Evolutionary conservation across 2,113 vertebrate species (phyloP).

Genomic region (Limnothrissa miodon): DNA sequence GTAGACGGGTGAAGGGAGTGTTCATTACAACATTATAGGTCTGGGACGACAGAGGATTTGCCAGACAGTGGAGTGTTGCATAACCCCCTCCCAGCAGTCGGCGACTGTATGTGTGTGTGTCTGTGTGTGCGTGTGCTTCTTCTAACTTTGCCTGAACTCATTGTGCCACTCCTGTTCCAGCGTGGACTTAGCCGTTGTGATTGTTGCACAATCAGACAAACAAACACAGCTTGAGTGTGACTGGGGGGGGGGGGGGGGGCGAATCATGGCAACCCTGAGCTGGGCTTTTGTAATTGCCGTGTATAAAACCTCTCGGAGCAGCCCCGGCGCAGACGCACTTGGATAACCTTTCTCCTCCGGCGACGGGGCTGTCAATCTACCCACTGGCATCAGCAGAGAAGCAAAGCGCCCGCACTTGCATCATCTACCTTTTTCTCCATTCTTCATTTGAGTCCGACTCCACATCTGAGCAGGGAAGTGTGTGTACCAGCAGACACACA

Average conservation of each 20-base stretch:
- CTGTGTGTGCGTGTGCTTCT: neutral
- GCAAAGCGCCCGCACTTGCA: neutral
- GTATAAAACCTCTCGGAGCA: neutral
- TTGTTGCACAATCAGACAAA: neutral
- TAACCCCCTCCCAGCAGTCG: neutral
- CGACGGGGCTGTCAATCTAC: neutral
- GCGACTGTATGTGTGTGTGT: neutral
- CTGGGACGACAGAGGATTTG: neutral
- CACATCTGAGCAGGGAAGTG: neutral
- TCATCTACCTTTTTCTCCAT: neutral
- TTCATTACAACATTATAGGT: conserved; percentile 22
- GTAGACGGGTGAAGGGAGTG: neutral
- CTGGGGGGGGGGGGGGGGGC: neutral
- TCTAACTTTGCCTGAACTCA: conserved; percentile 4
- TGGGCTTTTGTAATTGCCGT: neutral
- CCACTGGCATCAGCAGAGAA: neutral
- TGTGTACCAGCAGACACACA: neutral
- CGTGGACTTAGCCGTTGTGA: neutral
- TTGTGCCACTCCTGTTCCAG: neutral
- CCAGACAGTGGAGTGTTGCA: neutral
- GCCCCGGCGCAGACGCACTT: neutral
- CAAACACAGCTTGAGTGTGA: neutral
- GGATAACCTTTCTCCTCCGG: neutral
- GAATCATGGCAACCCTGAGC: neutral
- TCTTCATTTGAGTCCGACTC: neutral